A percentile compares a stretch with the other conserved stretches of the same genome.
Evolutionary conservation across 1,140 invertebrate genomes (phyloP).

Genomic region (Apocrypta bakeri): DNA sequence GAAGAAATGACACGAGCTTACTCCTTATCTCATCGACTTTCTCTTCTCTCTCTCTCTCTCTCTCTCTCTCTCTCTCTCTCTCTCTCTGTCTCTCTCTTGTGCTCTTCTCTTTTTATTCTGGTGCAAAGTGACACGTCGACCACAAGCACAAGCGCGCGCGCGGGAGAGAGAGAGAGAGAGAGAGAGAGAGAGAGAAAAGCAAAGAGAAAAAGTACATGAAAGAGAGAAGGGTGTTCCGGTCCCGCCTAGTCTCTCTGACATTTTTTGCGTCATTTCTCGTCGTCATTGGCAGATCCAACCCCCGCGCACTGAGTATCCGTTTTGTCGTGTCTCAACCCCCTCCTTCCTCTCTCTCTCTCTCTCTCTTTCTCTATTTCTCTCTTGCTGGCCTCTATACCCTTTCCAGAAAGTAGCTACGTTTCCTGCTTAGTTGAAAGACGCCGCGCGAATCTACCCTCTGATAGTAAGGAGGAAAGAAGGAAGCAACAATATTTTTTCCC

Average conservation of each 20-base stretch:
- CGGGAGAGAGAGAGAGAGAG: background rate
- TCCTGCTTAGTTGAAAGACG: background rate
- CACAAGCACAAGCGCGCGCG: background rate
- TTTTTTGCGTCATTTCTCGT: constrained; percentile 73
- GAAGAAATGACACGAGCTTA: constrained; percentile 36
- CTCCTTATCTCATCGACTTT: constrained; percentile 50
- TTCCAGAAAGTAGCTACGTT: constrained; percentile 45
- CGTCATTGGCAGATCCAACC: constrained; percentile 72
- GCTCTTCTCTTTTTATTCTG: background rate
- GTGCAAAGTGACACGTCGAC: background rate
- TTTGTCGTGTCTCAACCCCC: constrained; percentile 57
- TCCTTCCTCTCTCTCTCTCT: constrained; percentile 49
- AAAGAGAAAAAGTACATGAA: constrained; percentile 1
- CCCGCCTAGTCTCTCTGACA: constrained; percentile 67
- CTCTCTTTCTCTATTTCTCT: constrained; percentile 25
- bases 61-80: constrained; percentile 42
- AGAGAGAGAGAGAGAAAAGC: background rate
- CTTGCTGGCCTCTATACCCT: constrained; percentile 51
- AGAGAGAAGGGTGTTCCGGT: constrained; percentile 52
- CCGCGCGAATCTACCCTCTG: background rate
- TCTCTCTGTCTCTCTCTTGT: background rate
- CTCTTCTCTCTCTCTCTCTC: constrained; percentile 45
- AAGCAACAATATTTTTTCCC: constrained; percentile 25
- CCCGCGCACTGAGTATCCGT: constrained; percentile 61
- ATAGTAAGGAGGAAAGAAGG: background rate